A percentile compares a stretch with the other conserved stretches of the same genome.
phyloP scores from a whole-genome alignment of 2,797 vertebrate genomes.

The Lithobates sylvaticus region DNA sequence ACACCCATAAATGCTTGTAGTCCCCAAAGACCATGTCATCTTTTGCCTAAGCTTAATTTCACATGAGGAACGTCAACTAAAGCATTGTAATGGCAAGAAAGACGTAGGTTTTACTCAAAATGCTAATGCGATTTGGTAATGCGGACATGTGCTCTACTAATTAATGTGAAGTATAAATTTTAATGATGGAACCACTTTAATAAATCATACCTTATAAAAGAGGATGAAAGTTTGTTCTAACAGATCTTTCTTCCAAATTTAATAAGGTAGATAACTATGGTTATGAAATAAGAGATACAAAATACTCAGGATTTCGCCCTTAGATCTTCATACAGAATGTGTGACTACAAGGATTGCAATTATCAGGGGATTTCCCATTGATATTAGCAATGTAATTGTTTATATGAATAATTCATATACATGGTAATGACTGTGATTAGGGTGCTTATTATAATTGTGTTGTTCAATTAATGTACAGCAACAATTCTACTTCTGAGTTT shows the following conservation, averaged over 20 bases:
- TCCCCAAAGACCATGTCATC: no score
- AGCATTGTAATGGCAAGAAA: neutral
- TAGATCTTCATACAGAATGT: neutral
- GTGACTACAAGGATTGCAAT: neutral
- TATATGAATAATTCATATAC: slow-evolving; percentile 9
- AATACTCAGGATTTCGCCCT: neutral
- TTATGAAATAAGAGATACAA: neutral
- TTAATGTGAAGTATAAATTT: neutral
- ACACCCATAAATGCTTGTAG: no score
- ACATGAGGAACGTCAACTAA: neutral
- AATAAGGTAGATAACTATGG: neutral
- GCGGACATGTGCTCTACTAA: neutral
- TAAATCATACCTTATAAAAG: neutral
- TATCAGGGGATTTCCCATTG: neutral
- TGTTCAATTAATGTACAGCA: slow-evolving; percentile 4
- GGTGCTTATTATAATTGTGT: neutral
- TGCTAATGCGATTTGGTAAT: neutral
- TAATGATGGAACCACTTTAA: neutral
- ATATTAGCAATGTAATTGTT: neutral
- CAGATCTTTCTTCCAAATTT: neutral
- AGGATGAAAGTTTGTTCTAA: neutral
- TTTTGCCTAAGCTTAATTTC: neutral
- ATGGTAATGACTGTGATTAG: neutral
- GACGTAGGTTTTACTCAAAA: no score
- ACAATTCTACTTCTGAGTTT: neutral